Base-by-base conservation (phyloP, 2,797 vertebrate genomes). In the Ambastaia sidthimunki region DNA sequence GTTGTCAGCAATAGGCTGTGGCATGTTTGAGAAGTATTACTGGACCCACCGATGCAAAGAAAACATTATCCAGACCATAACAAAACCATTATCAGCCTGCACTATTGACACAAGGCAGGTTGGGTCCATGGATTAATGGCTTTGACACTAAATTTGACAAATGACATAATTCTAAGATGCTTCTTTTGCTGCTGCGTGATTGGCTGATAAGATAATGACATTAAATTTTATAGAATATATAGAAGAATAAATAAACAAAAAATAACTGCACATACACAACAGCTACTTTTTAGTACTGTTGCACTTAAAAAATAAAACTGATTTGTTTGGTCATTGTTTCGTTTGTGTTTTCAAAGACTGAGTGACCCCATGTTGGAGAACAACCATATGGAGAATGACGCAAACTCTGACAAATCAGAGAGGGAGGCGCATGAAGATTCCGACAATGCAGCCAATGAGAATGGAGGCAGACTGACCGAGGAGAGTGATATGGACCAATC, bases 331-430 rank as follows among this genome's bases (percentile, higher is more conserved):
- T 67, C 16, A 19, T 13, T 82, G 16, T 48, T 76, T 72, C n/a
- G 16, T 76, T 60, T 85, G 31, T 76, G 21, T 70, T 85, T 54
- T 85, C 63, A 70, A 83, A 98, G 97, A 75, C 89, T 97, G 92
- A 96, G 94, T 65, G 96, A 97, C 69, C 90, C 92, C 0, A 87
- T 91, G 84, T 88, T 94, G 82, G 94, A 93, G 81, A 95, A 92
- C 87, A 91, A 92, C 84, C 93, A 94, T 84, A 92, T 96, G 93
- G 97, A 99, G 90, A 95, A 95, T 0, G 98, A 98, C 0, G 94
- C 94, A 10, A 95, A 95, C 86, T 99, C 97, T 0, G 96, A 98
- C 93, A 98, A 96, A 89, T 98, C 95, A 0, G 97, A 98, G 89
- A 93, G 94, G 10, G 98, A 99, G 85, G 93, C 90, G 0, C 71